Evolutionary conservation across 2,797 vertebrate species (phyloP).

Genomic region (Euthynnus affinis): DNA sequence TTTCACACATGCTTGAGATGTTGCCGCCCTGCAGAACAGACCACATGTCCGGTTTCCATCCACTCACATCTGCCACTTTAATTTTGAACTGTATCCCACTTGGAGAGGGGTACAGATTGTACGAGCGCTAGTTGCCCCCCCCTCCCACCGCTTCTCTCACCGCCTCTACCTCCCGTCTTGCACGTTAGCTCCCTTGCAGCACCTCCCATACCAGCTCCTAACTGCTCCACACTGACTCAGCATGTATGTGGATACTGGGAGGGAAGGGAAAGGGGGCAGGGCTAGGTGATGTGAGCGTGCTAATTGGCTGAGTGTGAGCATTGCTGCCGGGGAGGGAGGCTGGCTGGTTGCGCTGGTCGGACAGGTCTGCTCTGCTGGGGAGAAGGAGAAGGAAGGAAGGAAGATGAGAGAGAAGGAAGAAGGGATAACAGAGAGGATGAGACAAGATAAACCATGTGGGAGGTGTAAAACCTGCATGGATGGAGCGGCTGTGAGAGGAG

Average conservation of each 20-base stretch:
- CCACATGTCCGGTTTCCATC: constrained; percentile 32
- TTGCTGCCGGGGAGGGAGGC: constrained; percentile 27
- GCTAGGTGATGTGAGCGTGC: constrained; percentile 27
- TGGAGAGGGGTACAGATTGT: constrained; percentile 10
- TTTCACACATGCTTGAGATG: constrained; percentile 42
- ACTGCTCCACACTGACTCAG: constrained; percentile 75
- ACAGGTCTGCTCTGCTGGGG: constrained; percentile 62
- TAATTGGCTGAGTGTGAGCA: constrained; percentile 59
- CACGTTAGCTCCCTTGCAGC: constrained; percentile 25
- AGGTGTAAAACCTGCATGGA: constrained; percentile 69
- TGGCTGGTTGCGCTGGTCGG: constrained; percentile 37
- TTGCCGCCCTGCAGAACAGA: constrained; percentile 25
- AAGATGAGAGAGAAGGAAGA: constrained; percentile 38
- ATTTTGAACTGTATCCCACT: constrained; percentile 21
- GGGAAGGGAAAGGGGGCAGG: constrained; percentile 52
- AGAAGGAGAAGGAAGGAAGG: constrained; percentile 17
- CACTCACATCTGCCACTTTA: constrained; percentile 37
- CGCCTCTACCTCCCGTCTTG: too few relatives aligned
- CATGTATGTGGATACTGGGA: constrained; percentile 71
- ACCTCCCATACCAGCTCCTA: constrained; percentile 27
- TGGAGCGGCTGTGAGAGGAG: constrained; percentile 56
- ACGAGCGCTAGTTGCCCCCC: constrained; percentile 19
- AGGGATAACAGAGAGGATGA: constrained; percentile 49
- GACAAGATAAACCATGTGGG: constrained; percentile 59
- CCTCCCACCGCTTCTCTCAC: too few relatives aligned